These are phyloP conservation scores for Napeogenes sylphis DNA, from an alignment of 2,888 invertebrate species.

Conservation along the genomic window DNA sequence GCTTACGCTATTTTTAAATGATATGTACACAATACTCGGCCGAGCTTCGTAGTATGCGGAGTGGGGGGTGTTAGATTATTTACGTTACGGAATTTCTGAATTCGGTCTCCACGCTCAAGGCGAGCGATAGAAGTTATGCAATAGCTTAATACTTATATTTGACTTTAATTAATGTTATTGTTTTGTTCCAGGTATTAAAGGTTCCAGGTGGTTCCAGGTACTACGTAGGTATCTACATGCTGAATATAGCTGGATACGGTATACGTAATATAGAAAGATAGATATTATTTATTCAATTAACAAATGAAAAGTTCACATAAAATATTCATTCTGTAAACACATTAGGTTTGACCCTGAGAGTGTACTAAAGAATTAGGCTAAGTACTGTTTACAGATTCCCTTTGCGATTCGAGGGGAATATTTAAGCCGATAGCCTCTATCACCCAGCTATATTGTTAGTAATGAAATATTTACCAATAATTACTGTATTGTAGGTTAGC, in stretches of 20 bases:
- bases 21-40: no score
- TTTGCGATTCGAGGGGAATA: slow-evolving; percentile 18
- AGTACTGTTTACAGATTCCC: slow-evolving; percentile 23
- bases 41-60: no score
- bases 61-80: no score
- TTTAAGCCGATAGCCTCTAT: neutral
- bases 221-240: no score
- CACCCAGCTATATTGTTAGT: neutral
- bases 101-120: no score
- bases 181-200: neutral
- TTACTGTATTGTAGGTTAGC: neutral
- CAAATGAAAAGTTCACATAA: neutral
- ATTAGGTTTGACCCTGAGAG: slow-evolving; percentile 10
- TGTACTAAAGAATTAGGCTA: slow-evolving; percentile 23
- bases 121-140: no score
- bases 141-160: no score
- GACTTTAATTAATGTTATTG: no score
- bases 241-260: no score
- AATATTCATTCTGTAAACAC: neutral
- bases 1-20: no score
- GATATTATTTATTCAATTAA: neutral
- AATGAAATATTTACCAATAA: neutral
- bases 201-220: no score
- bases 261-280: neutral
- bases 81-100: no score